A percentile compares a stretch with the other conserved stretches of the same genome.
These are phyloP conservation scores for Etheostoma nigrum DNA, from an alignment of 2,797 vertebrate species.

Conservation along the genomic window DNA sequence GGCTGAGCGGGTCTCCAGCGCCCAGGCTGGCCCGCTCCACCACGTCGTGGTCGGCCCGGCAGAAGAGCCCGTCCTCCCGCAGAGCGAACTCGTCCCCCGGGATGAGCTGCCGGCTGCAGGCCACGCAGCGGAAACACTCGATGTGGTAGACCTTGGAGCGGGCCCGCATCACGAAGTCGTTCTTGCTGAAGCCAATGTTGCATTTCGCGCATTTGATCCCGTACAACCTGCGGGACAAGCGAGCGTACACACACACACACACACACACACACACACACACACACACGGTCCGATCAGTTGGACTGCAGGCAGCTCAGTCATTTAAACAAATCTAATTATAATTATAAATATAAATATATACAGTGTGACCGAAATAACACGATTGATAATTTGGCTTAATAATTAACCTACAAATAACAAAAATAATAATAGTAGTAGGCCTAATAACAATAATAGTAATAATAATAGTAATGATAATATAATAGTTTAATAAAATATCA, in stretches of 20 bases:
- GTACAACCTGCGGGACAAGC: slow-evolving; percentile 87
- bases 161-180: slow-evolving; percentile 97
- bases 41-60: slow-evolving; percentile 95
- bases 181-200: slow-evolving; percentile 98
- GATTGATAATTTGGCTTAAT: background rate
- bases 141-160: slow-evolving; percentile 98
- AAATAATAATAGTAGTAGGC: background rate
- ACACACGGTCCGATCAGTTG: slow-evolving; percentile 21
- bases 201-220: slow-evolving; percentile 98
- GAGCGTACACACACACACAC: background rate
- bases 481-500: background rate
- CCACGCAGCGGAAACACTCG: slow-evolving; percentile 98
- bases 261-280: slow-evolving; percentile 4
- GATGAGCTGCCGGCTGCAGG: slow-evolving; percentile 97
- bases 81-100: slow-evolving; percentile 97
- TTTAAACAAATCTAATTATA: background rate
- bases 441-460: background rate
- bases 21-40: slow-evolving; percentile 94
- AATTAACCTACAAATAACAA: background rate
- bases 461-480: background rate
- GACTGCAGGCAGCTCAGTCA: slow-evolving; percentile 9
- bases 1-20: slow-evolving; percentile 92
- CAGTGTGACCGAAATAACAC: background rate
- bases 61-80: slow-evolving; percentile 96
- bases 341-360: too few relatives aligned